Base-by-base conservation (phyloP, 2,888 invertebrate genomes). In the Idaea straminata region DNA sequence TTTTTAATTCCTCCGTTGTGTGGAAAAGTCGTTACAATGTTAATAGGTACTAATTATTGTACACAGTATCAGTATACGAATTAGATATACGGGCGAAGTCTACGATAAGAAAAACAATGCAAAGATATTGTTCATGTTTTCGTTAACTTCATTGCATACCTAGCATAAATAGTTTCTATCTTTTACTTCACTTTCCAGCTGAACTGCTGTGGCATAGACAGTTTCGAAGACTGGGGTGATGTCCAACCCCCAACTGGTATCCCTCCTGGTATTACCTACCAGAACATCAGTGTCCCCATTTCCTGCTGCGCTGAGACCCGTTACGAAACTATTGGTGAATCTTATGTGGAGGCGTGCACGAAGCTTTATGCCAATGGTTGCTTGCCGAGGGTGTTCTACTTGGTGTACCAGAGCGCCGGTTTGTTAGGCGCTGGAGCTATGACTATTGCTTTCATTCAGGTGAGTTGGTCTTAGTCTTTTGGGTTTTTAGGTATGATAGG, bases 381-480 rank as follows among this genome's bases (percentile, higher is more conserved):
- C 75, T 91, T 95, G 61, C 88, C 89, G 7, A 90, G 94, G 62
- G 92, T 96, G 73, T 88, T 93, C 62, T 93, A 93, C 74, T 85
- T 96, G 69, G 90, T 96, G n/a, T 93, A 94, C 73, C 95, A 95
- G 81, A 96, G 96, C 80, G 95, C 96, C 36, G 94, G 96, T 65
- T 88, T 96, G 63, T 86, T 96, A 69, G 96, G 95, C 4, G 96
- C 96, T 62, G 96, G 96, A 5, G 96, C 96, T 5, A 92, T 96
- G 76, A 96, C 96, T n/a, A 96, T 97, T 67, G 96, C 96, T 6
- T 95, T 96, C 76, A 96, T 97, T 70, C 96, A 97, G 94, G 96
- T 96, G 81, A 68, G 76, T 77, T 67, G 58, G 15, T 36, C 36
- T 36, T 7, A 1, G 4, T 36, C 36, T 36, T 36, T 36, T 36